A percentile compares a stretch with the other conserved stretches of the same genome.
phyloP scores from a whole-genome alignment of 2,888 invertebrate species.

The Orchestes rusci region DNA sequence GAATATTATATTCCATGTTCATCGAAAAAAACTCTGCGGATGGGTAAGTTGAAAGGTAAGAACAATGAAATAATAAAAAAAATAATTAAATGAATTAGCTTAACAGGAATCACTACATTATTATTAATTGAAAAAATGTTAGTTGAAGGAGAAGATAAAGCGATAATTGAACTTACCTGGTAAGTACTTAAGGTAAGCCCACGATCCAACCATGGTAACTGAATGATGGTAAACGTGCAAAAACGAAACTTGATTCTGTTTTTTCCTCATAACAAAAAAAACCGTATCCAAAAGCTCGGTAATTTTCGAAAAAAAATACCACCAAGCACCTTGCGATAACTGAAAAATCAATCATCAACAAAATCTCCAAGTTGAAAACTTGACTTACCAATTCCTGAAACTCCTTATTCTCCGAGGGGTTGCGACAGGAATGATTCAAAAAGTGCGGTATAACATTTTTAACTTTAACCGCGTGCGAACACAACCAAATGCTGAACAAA shows the following conservation, averaged over 20 bases:
- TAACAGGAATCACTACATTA: no score
- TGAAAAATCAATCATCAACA: slow-evolving; percentile 34
- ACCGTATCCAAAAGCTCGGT: slow-evolving; percentile 73
- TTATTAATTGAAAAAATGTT: no score
- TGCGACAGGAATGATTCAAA: slow-evolving; percentile 33
- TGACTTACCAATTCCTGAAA: slow-evolving; percentile 33
- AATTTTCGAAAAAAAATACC: slow-evolving; percentile 73
- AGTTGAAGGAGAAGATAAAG: no score
- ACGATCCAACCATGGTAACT: slow-evolving; percentile 69
- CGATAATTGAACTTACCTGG: slow-evolving; percentile 55
- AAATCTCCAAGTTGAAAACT: not conserved
- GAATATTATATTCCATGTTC: no score
- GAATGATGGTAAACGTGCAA: slow-evolving; percentile 87
- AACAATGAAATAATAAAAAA: no score
- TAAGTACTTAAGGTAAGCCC: slow-evolving; percentile 72
- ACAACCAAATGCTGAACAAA: slow-evolving; percentile 69
- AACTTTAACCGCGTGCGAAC: slow-evolving; percentile 42
- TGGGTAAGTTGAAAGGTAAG: no score
- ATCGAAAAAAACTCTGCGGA: no score
- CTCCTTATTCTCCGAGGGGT: slow-evolving; percentile 32
- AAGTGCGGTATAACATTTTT: slow-evolving; percentile 31
- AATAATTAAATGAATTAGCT: no score
- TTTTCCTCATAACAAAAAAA: slow-evolving; percentile 86
- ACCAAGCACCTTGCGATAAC: slow-evolving; percentile 64
- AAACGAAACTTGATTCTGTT: slow-evolving; percentile 79